Percentiles rank a stretch among this genome's conserved stretches.
phyloP scores from a whole-genome alignment of 2,113 vertebrate genomes.

The Gymnobelideus leadbeateri region DNA sequence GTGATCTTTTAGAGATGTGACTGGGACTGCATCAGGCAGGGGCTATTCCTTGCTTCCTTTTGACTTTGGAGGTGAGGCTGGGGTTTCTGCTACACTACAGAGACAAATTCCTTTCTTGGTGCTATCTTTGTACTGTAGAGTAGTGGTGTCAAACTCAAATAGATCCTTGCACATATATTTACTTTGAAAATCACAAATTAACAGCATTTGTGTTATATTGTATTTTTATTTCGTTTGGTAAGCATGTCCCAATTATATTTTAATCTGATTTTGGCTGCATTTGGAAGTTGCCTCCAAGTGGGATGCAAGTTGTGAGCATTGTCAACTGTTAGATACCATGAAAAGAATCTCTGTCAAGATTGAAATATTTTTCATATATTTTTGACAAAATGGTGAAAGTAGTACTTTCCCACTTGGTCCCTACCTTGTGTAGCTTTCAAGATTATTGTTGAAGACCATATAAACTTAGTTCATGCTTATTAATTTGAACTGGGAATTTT shows the following conservation, averaged over 20 bases:
- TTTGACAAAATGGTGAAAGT: neutral
- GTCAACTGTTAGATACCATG: neutral
- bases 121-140: neutral
- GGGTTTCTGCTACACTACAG: neutral
- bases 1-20: neutral
- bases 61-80: neutral
- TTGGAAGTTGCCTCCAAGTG: neutral
- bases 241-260: neutral
- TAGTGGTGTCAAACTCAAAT: neutral
- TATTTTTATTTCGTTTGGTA: neutral
- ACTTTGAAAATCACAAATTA: neutral
- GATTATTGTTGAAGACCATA: neutral
- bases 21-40: neutral
- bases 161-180: neutral
- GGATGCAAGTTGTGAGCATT: neutral
- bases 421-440: neutral
- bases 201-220: neutral
- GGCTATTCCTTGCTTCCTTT: neutral
- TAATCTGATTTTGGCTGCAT: neutral
- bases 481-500: neutral
- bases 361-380: neutral
- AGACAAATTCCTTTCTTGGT: neutral
- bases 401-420: neutral
- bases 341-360: neutral
- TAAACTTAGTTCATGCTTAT: neutral